Evolutionary conservation across 2,113 vertebrate genomes (phyloP).

Genomic region (Cyprinus carpio): DNA sequence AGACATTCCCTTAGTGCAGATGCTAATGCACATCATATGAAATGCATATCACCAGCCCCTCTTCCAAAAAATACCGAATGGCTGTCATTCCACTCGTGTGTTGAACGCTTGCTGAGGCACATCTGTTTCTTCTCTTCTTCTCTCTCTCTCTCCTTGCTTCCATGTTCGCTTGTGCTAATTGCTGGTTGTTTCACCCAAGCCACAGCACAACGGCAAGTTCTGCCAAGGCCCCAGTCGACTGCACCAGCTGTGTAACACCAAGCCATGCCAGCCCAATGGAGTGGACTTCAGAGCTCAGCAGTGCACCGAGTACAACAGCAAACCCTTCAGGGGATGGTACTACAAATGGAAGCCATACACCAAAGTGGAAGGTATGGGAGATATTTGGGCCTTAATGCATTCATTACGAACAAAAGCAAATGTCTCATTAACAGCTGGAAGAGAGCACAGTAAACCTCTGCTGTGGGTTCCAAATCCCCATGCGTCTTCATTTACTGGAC

Average conservation of each 20-base stretch:
- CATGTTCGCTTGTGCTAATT: slow-evolving; percentile 21
- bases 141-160: not conserved
- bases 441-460: slow-evolving; percentile 1
- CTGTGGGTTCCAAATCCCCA: not conserved
- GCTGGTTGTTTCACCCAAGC: slow-evolving; percentile 66
- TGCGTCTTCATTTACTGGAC: not conserved
- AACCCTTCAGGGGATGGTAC: slow-evolving; percentile 97
- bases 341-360: slow-evolving; percentile 98
- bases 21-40: slow-evolving; percentile 33
- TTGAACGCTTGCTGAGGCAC: slow-evolving; percentile 22
- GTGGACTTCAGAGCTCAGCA: slow-evolving; percentile 91
- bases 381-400: not conserved
- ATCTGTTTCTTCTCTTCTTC: slow-evolving; percentile 35
- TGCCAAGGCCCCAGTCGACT: slow-evolving; percentile 85
- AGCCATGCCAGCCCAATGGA: slow-evolving; percentile 74
- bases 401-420: slow-evolving; percentile 22
- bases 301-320: slow-evolving; percentile 96
- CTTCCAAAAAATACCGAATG: slow-evolving; percentile 15
- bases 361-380: slow-evolving; percentile 90
- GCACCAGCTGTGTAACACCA: slow-evolving; percentile 87
- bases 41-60: slow-evolving; percentile 7
- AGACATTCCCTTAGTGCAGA: slow-evolving; percentile 25
- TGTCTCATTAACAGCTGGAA: slow-evolving; percentile 10
- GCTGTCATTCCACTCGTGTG: slow-evolving; percentile 26
- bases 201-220: slow-evolving; percentile 91